Percentiles rank a stretch among this genome's conserved stretches.
Evolutionary conservation across 2,888 invertebrate species (phyloP).

Genomic region (Ischnus inquisitorius): DNA sequence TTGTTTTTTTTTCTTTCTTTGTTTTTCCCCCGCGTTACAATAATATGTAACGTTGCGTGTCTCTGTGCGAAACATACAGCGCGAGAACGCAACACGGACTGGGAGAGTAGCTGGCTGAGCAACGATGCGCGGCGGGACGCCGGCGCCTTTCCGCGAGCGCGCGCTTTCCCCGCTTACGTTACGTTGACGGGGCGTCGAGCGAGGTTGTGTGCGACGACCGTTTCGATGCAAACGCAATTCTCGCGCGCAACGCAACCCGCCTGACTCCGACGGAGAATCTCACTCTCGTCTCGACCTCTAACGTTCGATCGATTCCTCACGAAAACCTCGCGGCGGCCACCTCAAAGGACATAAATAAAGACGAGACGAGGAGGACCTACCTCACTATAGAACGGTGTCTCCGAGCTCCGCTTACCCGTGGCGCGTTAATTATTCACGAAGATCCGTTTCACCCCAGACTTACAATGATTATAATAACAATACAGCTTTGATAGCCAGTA

Average conservation of each 20-base stretch:
- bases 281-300: background rate
- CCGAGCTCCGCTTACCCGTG: background rate
- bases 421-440: constrained; percentile 20
- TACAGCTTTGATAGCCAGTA: background rate
- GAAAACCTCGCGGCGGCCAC: background rate
- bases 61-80: constrained; percentile 37
- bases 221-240: constrained; percentile 31
- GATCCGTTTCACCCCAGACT: background rate
- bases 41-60: background rate
- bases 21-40: background rate
- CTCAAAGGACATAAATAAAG: background rate
- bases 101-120: constrained; percentile 31
- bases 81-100: constrained; percentile 61
- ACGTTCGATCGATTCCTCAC: constrained; percentile 27
- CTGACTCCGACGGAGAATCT: constrained; percentile 7
- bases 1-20: background rate
- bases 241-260: background rate
- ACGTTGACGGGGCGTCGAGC: constrained; percentile 10
- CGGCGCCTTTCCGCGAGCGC: constrained; percentile 55
- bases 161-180: constrained; percentile 33
- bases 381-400: background rate
- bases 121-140: constrained; percentile 44
- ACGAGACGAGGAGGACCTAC: background rate
- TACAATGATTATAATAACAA: constrained; percentile 2
- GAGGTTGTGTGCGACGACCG: background rate